These are phyloP conservation scores for Athripsodes cinereus DNA, from an alignment of 2,888 invertebrate genomes.

Conservation along the genomic window DNA sequence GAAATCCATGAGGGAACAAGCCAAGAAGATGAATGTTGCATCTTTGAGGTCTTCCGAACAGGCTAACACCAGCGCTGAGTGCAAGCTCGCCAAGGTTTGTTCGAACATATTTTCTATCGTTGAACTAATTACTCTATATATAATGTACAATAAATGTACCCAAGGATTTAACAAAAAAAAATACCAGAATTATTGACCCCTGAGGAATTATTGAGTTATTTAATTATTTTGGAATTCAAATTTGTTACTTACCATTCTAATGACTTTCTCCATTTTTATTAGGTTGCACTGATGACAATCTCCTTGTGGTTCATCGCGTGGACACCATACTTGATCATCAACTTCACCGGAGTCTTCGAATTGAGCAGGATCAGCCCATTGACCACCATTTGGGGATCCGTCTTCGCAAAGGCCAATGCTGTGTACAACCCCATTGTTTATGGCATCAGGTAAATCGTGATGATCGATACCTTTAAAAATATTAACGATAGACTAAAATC, in stretches of 20 bases:
- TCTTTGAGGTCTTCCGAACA: conserved; percentile 50
- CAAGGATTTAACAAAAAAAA: no score
- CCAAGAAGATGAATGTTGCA: conserved; percentile 60
- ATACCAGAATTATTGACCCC: no score
- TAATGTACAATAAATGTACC: no score
- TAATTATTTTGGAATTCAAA: no score
- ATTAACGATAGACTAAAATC: no score
- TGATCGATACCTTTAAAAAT: background rate
- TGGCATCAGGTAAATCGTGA: conserved; percentile 42
- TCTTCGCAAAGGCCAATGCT: conserved; percentile 58
- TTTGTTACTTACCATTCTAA: no score
- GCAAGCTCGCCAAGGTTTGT: conserved; percentile 54
- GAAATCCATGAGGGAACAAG: conserved; percentile 53
- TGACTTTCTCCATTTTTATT: background rate
- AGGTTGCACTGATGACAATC: conserved; percentile 57
- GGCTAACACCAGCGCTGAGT: conserved; percentile 48
- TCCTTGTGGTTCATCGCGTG: conserved; percentile 61
- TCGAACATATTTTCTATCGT: no score
- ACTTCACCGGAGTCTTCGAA: conserved; percentile 61
- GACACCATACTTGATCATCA: conserved; percentile 62
- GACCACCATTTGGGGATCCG: conserved; percentile 68
- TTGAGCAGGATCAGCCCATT: conserved; percentile 58
- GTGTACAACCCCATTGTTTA: conserved; percentile 52
- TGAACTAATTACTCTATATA: no score
- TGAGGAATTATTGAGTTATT: no score